Evolutionary conservation across 2,113 vertebrate species (phyloP), one percentile per base, ranked within the genome.

Genomic region (Paramormyrops kingsleyae): DNA sequence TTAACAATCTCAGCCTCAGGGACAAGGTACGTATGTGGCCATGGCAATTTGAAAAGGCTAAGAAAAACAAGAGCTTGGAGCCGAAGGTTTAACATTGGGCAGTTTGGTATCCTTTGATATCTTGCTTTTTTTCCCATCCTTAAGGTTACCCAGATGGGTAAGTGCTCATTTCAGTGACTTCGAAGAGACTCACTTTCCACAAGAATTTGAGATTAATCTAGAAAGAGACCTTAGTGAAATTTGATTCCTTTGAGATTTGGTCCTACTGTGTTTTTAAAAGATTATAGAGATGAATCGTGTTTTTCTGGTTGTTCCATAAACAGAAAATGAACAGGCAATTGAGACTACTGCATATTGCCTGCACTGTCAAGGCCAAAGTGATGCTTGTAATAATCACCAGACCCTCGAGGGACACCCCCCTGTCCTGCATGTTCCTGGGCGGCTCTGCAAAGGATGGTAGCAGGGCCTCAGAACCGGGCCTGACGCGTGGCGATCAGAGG

Each of bases 121-220:
- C 49, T 50, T 50, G 49, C 13, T 50, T 46, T 27, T 56, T 92
- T 89, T 90, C n/a, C n/a, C 49, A 21, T 88, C 89, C 91, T 94
- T 94, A 53, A 99, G 99, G 99, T 99, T 95, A 99, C 98, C 95
- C 98, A 98, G 96, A 98, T 99, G 95, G 99, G 98, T 99, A 92
- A 99, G 99, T 96, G 99, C 99, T 97, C 99, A 99, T 96, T 99
- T 99, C 96, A 99, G 99, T 92, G 99, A 99, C 97, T 99, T 99
- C 94, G 98, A 99, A 95, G 98, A 98, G 86, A 99, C 98, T 92
- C 96, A 93, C 91, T 99, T 99, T 96, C 95, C n/a, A 24, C 21
- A 59, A n/a, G 56, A 59, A 59, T 59, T 59, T 59, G 56, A 59
- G 24, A 7, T n/a, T 59, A 59, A 59, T 59, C 56, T 59, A 59